Conservation (phyloP, 2,888 invertebrate genomes). For the Allacma fusca region DNA sequence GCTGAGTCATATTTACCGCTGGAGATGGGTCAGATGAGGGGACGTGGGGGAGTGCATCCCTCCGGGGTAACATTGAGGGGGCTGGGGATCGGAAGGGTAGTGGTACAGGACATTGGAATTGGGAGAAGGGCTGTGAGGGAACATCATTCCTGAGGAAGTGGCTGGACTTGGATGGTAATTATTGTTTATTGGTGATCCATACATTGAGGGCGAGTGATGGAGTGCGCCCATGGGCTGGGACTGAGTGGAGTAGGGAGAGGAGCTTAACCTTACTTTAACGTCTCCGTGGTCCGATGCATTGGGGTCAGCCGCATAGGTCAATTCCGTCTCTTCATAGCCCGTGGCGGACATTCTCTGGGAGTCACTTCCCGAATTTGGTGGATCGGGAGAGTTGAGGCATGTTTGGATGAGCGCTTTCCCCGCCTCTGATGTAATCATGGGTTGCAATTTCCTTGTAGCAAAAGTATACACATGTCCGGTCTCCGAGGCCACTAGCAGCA, state of each 20-base stretch:
- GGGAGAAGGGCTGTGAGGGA: constrained; percentile 61
- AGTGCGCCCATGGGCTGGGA: constrained; percentile 56
- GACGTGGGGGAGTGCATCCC: constrained; percentile 61
- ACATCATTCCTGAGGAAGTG: constrained; percentile 59
- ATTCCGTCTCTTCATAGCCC: constrained; percentile 98
- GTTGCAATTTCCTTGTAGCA: constrained; percentile 97
- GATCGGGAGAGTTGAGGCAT: constrained; percentile 96
- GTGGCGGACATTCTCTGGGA: constrained; percentile 98
- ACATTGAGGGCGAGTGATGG: constrained; percentile 61
- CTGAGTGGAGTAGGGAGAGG: constrained; percentile 60
- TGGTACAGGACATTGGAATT: constrained; percentile 61
- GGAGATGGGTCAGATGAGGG: constrained; percentile 60
- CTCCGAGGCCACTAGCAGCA: constrained; percentile 98
- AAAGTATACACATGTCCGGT: constrained; percentile 99
- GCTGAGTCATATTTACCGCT: constrained; percentile 49
- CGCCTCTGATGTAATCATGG: constrained; percentile 94
- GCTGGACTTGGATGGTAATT: constrained; percentile 60
- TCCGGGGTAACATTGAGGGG: constrained; percentile 61
- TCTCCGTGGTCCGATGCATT: constrained; percentile 61
- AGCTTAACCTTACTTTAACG: constrained; percentile 61
- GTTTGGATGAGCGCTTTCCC: constrained; percentile 95
- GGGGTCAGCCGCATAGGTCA: constrained; percentile 76
- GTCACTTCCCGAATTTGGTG: constrained; percentile 69
- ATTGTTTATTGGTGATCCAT: constrained; percentile 61
- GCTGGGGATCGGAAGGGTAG: constrained; percentile 61